These are phyloP conservation scores for Magallana angulata DNA, from an alignment of 1,140 invertebrate species.

Conservation along the genomic window DNA sequence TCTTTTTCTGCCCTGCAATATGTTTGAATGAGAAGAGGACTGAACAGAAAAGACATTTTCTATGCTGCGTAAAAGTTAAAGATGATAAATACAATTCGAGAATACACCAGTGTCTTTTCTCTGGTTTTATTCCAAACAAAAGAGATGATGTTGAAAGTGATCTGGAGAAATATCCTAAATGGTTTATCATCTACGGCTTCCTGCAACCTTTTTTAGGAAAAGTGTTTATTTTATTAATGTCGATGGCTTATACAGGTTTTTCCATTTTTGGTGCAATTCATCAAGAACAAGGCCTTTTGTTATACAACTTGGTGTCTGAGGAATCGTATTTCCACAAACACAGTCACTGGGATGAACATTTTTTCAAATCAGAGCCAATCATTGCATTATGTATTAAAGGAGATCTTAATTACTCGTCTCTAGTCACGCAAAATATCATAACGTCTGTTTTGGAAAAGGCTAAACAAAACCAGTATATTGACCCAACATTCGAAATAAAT, in stretches of 20 bases:
- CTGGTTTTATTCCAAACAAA: constrained; percentile 37
- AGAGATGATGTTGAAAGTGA: constrained; percentile 54
- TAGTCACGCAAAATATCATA: constrained; percentile 15
- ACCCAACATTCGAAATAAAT: neutral
- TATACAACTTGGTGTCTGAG: constrained; percentile 5
- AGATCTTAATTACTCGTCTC: neutral
- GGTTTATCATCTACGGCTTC: constrained; percentile 45
- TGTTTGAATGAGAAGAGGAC: constrained; percentile 56
- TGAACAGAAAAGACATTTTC: constrained; percentile 49
- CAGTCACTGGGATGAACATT: neutral
- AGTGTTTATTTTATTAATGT: constrained; percentile 38
- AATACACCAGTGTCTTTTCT: constrained; percentile 36
- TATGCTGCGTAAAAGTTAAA: constrained; percentile 51
- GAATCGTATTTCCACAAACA: constrained; percentile 42
- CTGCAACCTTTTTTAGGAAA: constrained; percentile 39
- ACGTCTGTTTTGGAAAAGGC: constrained; percentile 18
- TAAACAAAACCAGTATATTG: constrained; percentile 23
- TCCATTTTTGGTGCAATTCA: constrained; percentile 45
- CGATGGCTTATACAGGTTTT: constrained; percentile 39
- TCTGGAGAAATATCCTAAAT: constrained; percentile 53
- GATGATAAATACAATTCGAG: neutral
- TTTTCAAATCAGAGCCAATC: neutral
- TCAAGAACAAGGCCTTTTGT: constrained; percentile 41
- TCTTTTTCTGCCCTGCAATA: constrained; percentile 59
- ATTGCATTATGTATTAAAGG: neutral